Base-by-base conservation (phyloP, 1,140 invertebrate species). In the Apocrypta bakeri region DNA sequence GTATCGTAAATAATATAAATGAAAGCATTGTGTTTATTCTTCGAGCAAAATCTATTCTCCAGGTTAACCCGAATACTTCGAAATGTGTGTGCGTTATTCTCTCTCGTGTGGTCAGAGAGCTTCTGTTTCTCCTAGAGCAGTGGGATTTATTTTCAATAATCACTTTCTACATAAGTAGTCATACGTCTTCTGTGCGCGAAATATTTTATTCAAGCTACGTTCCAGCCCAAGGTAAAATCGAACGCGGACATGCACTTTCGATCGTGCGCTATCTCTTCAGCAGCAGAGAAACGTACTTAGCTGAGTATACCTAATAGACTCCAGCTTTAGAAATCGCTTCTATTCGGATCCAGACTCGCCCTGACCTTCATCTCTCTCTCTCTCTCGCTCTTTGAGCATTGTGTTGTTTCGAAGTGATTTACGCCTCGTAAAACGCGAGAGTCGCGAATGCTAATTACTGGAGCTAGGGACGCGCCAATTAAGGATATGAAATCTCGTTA, bases 221-320 rank as follows among this genome's bases (percentile, higher is more conserved):
- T 48, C 48, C 48, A 56, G 48, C 48, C 48, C 48, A 17, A 56
- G 17, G 48, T 56, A 56, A 56, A 56, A 56, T 56, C 48, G 48
- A 56, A 56, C 48, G 48, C 48, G 48, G 48, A 56, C 48, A 82
- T 76, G 64, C 76, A 82, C 81, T 82, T 82, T 82, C 81, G 81
- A 82, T 82, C 40, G 31, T 37, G 21, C 61, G 73, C 80, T 73
- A 64, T 69, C 61, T 75, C 31, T 56, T 74, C 37, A 42, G n/a
- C 17, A 14, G 33, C 71, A 40, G 37, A 42, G 71, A 73, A 73
- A 73, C n/a, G 37, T 73, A 73, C 25, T 40, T 14, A 73, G 31
- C 68, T 71, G 8, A 0, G n/a, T 33, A 21, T 25, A 27, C 24
- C 24, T 27, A 29, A 66, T 66, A 12, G 4, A 2, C 24, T 66